A percentile compares a stretch with the other conserved stretches of the same genome.
Conservation (phyloP, 2,797 vertebrate genomes). For the Antennarius maculatus region DNA sequence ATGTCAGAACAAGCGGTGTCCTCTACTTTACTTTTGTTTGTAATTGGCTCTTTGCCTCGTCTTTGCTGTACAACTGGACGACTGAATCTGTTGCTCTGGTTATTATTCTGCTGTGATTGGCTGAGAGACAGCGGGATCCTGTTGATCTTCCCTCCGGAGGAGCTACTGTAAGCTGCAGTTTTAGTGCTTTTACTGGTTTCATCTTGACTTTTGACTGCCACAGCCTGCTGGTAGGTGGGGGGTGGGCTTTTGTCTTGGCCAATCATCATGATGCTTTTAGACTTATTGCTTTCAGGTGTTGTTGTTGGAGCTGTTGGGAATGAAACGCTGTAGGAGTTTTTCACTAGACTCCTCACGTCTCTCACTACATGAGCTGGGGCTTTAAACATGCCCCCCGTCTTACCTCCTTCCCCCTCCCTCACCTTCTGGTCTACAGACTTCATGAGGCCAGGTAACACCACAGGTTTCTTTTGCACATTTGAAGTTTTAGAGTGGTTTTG, state of each 20-base stretch:
- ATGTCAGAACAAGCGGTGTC: slow-evolving; percentile 12
- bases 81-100: neutral
- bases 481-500: slow-evolving; percentile 44
- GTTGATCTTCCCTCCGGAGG: slow-evolving; percentile 28
- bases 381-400: slow-evolving; percentile 41
- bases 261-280: slow-evolving; percentile 29
- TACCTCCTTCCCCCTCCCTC: slow-evolving; percentile 6
- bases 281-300: neutral
- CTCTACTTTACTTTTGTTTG: slow-evolving; percentile 12
- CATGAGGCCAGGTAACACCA: neutral
- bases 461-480: neutral
- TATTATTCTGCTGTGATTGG: slow-evolving; percentile 53
- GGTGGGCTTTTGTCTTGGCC: slow-evolving; percentile 54
- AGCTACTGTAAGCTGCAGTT: neutral
- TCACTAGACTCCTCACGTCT: slow-evolving; percentile 86
- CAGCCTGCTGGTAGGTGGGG: slow-evolving; percentile 53
- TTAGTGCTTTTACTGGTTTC: slow-evolving; percentile 11
- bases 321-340: slow-evolving; percentile 81
- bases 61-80: slow-evolving; percentile 41
- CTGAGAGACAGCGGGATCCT: slow-evolving; percentile 37
- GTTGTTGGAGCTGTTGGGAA: slow-evolving; percentile 44
- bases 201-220: slow-evolving; percentile 41
- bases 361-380: slow-evolving; percentile 81
- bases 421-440: slow-evolving; percentile 36
- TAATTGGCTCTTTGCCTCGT: slow-evolving; percentile 43